Evolutionary conservation across 1,140 invertebrate genomes (phyloP).

Genomic region (Physella acuta): DNA sequence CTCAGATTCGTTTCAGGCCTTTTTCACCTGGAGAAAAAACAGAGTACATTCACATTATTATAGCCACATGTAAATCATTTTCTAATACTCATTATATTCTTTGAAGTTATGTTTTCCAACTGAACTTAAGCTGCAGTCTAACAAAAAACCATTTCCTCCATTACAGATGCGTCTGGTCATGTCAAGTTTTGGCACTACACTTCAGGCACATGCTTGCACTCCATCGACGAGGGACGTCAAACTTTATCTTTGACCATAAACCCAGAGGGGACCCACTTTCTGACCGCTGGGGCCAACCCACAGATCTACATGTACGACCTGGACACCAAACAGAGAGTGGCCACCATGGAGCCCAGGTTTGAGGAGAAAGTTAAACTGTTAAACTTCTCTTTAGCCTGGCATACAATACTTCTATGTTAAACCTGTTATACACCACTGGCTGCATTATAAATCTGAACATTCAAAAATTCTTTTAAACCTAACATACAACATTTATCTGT

Average conservation of each 20-base stretch:
- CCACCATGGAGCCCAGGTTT: constrained; percentile 54
- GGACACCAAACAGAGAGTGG: constrained; percentile 47
- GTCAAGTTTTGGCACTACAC: constrained; percentile 59
- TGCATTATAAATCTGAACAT: no score
- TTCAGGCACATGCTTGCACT: constrained; percentile 48
- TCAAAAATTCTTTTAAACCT: no score
- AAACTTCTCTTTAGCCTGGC: no score
- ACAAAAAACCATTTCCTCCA: no score
- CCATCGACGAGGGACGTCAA: constrained; percentile 47
- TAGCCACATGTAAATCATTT: constrained; percentile 47
- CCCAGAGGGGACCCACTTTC: constrained; percentile 42
- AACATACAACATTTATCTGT: no score
- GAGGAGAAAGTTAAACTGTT: neutral
- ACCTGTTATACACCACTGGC: no score
- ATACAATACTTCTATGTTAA: no score
- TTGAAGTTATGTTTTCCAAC: no score
- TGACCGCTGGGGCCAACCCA: constrained; percentile 49
- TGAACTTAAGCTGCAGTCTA: no score
- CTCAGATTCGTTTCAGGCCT: constrained; percentile 44
- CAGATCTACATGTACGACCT: constrained; percentile 53
- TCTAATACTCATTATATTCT: no score
- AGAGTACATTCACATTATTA: constrained; percentile 44
- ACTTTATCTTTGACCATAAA: constrained; percentile 45
- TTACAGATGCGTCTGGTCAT: constrained; percentile 57
- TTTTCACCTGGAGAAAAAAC: constrained; percentile 28